Evolutionary conservation across 1,140 invertebrate genomes (phyloP), one percentile per base, ranked within the genome.

Genomic region (Galleria mellonella): DNA sequence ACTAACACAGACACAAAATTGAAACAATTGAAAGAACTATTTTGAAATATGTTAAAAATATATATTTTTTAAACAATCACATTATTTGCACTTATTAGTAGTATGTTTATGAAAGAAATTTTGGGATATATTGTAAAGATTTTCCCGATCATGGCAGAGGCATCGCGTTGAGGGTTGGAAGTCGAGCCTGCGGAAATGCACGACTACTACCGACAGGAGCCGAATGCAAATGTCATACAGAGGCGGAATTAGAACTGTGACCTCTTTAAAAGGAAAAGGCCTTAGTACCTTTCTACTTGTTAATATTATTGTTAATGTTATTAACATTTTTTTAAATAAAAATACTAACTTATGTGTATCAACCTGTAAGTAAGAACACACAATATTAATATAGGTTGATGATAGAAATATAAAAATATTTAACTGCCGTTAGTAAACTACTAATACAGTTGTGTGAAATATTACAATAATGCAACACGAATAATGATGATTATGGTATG

Each of bases 131-230:
- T 65, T 72, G 57, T 73, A 79, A 81, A 79, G 77, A 74, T 75
- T 81, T 82, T 82, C 66, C 68, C 55, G 54, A 57, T 60, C 65
- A 52, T 49, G 52, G 62, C 68, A 57, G 64, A 77, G 71, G 61
- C 76, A 78, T 83, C 67, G 69, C 64, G 68, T 52, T 63, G 62
- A 74, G 81, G 81, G 78, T 77, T 84, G 77, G 50, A 82, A 72
- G 56, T 66, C 68, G 56, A 55, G 45, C 51, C 44, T 30, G 55
- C 78, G 81, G 72, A 84, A 81, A 72, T 63, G 51, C 61, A 64
- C 81, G 81, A 83, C 53, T 43, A 32, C 32, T 32, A 33, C 68
- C 81, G 81, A 84, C 30, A 17, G 15, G 27, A 32, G 45, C 74
- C 81, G 81, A 84, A 68, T 77, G 68, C 68, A 76, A 75, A 81